These are phyloP conservation scores for Dugesia japonica DNA, from an alignment of 2,888 invertebrate species.

Conservation along the genomic window DNA sequence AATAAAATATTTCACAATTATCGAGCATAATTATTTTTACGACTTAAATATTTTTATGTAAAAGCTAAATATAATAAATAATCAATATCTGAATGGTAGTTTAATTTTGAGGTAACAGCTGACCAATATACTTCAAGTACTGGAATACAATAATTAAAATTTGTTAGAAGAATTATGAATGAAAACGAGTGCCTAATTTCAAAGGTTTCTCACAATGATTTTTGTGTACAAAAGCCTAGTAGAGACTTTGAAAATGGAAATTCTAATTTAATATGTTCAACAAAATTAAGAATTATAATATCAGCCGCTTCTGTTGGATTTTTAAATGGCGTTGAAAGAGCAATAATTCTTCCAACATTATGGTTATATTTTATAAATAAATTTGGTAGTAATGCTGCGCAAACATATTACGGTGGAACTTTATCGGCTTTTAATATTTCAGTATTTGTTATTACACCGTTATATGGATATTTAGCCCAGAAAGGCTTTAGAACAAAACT, in stretches of 20 bases:
- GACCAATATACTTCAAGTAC: background rate
- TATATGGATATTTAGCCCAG: constrained; percentile 38
- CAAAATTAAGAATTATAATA: background rate
- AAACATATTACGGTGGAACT: constrained; percentile 23
- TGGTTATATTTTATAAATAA: constrained; percentile 47
- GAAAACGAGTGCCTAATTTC: background rate
- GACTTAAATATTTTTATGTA: no score
- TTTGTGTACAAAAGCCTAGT: background rate
- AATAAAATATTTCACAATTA: no score
- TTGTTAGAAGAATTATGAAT: background rate
- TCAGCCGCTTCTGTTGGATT: constrained; percentile 8
- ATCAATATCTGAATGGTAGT: no score
- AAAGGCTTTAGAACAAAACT: constrained; percentile 20
- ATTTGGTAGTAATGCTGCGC: constrained; percentile 43
- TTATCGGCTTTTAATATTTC: constrained; percentile 37
- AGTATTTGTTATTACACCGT: constrained; percentile 47
- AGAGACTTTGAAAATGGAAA: background rate
- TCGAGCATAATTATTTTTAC: no score
- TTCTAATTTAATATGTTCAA: background rate
- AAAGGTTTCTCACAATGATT: background rate
- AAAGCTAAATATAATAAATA: no score
- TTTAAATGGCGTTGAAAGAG: constrained; percentile 38
- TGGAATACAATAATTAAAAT: background rate
- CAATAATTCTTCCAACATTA: constrained; percentile 50
- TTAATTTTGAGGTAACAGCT: constrained; percentile 47